These are phyloP conservation scores for Callithrix jacchus DNA, from an alignment of 2,113 vertebrate genomes.

Conservation along the genomic window DNA sequence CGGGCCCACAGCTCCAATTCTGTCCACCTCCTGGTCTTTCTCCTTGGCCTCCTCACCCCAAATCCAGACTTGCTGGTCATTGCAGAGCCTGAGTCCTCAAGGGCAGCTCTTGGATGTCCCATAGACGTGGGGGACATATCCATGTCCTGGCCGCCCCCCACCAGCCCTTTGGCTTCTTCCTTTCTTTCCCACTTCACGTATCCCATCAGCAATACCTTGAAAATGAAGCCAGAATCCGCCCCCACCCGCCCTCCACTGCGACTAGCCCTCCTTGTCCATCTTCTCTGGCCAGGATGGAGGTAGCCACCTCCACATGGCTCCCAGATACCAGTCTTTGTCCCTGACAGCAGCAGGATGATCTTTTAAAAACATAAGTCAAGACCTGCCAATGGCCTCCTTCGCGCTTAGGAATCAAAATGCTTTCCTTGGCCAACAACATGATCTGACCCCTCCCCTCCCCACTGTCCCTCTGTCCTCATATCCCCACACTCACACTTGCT, in stretches of 20 bases:
- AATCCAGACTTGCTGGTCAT: neutral
- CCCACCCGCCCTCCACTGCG: neutral
- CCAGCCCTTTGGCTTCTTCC: neutral
- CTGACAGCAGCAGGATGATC: neutral
- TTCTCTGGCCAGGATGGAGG: neutral
- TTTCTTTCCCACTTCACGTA: fast-evolving
- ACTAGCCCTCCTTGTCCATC: neutral
- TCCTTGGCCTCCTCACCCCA: neutral
- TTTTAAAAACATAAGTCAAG: neutral
- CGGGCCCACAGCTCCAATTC: fast-evolving
- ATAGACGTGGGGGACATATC: fast-evolving
- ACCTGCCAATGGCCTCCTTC: fast-evolving
- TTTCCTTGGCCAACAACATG: neutral
- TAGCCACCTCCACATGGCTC: neutral
- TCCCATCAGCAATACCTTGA: too few relatives aligned
- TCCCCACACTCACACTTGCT: neutral
- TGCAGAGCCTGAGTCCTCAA: neutral
- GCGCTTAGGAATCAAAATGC: neutral
- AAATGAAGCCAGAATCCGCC: neutral
- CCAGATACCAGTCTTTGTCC: neutral
- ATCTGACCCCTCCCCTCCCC: too few relatives aligned
- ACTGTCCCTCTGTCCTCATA: neutral
- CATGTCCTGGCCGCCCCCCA: fast-evolving
- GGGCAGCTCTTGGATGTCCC: neutral
- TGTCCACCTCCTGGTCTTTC: fast-evolving